phyloP scores from a whole-genome alignment of 2,888 invertebrate genomes.

The Lottia scabra region DNA sequence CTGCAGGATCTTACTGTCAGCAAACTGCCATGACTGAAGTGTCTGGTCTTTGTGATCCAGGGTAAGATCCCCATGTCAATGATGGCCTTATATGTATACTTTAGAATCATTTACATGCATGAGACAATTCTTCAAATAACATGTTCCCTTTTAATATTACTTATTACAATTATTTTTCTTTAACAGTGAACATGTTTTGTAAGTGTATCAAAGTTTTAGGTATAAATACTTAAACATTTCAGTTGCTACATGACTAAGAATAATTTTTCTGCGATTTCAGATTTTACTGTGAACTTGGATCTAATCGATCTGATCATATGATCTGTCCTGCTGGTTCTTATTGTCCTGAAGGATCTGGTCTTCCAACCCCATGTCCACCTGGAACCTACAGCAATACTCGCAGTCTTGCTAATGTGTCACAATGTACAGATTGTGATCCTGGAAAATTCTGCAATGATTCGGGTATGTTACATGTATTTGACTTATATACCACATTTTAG shows the following conservation, averaged over 20 bases:
- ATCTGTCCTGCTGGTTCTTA: constrained; percentile 57
- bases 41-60: constrained; percentile 57
- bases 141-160: no score
- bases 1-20: constrained; percentile 60
- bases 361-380: constrained; percentile 52
- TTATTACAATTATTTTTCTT: no score
- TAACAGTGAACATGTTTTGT: no score
- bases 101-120: no score
- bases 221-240: no score
- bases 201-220: no score
- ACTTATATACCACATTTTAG: no score
- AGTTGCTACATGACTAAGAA: no score
- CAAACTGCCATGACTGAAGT: constrained; percentile 47
- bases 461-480: constrained; percentile 37
- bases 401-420: constrained; percentile 46
- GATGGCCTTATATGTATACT: neutral
- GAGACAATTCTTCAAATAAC: no score
- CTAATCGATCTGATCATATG: constrained; percentile 47
- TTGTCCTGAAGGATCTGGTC: constrained; percentile 46
- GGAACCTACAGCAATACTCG: constrained; percentile 58
- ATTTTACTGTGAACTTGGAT: constrained; percentile 60
- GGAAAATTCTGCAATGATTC: constrained; percentile 66
- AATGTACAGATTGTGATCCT: constrained; percentile 58
- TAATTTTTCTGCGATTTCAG: constrained; percentile 34
- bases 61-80: constrained; percentile 40